Percentiles rank a stretch among this genome's conserved stretches.
These are phyloP conservation scores for Bombus consobrinus DNA, from an alignment of 1,140 invertebrate species.

Conservation along the genomic window DNA sequence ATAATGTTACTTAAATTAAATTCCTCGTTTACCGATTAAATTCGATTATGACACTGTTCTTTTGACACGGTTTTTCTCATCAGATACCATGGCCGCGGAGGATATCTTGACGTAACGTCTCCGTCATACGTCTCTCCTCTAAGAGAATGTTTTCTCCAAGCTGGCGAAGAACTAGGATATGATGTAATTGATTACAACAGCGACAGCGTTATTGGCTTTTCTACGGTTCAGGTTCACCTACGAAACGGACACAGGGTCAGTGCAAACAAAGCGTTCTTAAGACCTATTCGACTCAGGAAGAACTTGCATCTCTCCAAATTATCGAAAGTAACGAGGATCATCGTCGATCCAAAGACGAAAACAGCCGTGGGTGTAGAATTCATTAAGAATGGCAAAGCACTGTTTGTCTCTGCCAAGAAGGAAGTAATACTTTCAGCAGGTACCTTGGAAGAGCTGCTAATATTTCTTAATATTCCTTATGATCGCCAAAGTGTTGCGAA, in stretches of 20 bases:
- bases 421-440: conserved; percentile 85
- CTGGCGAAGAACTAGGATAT: conserved; percentile 84
- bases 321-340: conserved; percentile 86
- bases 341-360: conserved; percentile 86
- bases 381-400: conserved; percentile 82
- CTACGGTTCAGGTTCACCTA: conserved; percentile 88
- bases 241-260: conserved; percentile 88
- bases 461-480: not conserved
- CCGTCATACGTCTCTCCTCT: conserved; percentile 86
- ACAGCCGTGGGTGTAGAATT: conserved; percentile 87
- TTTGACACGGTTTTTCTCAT: not conserved
- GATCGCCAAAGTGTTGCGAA: not conserved
- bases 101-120: conserved; percentile 87
- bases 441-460: not conserved
- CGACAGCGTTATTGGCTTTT: conserved; percentile 85
- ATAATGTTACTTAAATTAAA: not conserved
- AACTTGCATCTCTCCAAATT: conserved; percentile 89
- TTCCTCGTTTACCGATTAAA: not conserved
- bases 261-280: conserved; percentile 87
- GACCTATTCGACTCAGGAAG: conserved; percentile 83
- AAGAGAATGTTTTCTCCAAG: conserved; percentile 84
- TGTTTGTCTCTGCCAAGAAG: conserved; percentile 80
- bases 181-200: conserved; percentile 84
- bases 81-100: conserved; percentile 86
- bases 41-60: not conserved